These are phyloP conservation scores for Ernsta delagoae DNA, from an alignment of 2,888 invertebrate species.

Conservation along the genomic window DNA sequence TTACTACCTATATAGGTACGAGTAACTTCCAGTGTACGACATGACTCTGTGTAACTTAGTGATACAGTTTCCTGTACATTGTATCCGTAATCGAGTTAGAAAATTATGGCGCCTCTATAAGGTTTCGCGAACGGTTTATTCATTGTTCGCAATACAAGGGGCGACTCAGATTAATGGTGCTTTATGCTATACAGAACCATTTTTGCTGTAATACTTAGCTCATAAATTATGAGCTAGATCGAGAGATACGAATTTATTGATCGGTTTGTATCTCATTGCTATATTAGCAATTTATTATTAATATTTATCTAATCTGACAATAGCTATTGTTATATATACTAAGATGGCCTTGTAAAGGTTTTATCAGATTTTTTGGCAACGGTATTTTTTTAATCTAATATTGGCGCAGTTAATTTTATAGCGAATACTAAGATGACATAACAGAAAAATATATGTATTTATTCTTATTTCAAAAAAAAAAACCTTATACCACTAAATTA, in stretches of 20 bases:
- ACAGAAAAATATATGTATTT: too few species aligned
- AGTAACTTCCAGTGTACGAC: neutral
- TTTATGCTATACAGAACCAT: conserved; percentile 27
- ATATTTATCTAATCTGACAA: conserved; percentile 19
- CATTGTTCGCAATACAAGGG: conserved; percentile 37
- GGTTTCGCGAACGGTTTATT: conserved; percentile 33
- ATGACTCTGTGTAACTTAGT: neutral
- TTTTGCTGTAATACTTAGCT: conserved; percentile 31
- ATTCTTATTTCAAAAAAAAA: too few species aligned
- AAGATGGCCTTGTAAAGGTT: neutral
- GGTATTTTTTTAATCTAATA: neutral
- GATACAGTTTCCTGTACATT: conserved; percentile 1
- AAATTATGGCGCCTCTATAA: conserved; percentile 25
- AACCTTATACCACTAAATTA: too few species aligned
- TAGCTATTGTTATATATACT: too few species aligned
- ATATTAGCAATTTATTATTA: conserved; percentile 24
- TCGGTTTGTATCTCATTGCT: conserved; percentile 26
- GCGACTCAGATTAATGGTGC: conserved; percentile 36
- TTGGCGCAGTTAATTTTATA: neutral
- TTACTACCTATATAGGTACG: neutral
- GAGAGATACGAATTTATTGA: conserved; percentile 28
- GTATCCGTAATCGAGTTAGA: conserved; percentile 2
- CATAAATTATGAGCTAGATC: conserved; percentile 34
- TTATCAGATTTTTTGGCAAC: neutral
- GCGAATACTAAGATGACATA: too few species aligned